A percentile compares a stretch with the other conserved stretches of the same genome.
Conservation (phyloP, 2,797 vertebrate genomes). For the Tapirus indicus region DNA sequence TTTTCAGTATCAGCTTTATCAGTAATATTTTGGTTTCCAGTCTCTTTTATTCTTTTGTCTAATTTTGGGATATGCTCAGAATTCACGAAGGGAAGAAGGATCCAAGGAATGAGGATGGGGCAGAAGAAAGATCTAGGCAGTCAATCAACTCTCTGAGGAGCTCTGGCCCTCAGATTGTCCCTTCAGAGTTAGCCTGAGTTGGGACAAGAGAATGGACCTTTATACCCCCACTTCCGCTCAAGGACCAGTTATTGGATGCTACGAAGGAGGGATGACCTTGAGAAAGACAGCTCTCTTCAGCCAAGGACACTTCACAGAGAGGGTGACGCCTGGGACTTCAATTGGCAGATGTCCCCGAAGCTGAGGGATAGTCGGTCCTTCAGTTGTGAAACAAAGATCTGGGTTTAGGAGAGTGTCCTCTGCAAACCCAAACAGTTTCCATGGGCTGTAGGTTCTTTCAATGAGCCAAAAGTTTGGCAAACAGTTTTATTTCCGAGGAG, state of each 20-base stretch:
- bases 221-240: no score
- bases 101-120: not conserved
- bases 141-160: not conserved
- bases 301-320: not conserved
- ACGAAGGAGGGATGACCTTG: not conserved
- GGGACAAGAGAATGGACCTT: not conserved
- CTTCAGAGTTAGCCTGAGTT: not conserved
- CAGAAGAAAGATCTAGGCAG: not conserved
- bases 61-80: not conserved
- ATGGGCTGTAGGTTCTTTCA: not conserved
- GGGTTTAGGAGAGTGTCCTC: not conserved
- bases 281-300: not conserved
- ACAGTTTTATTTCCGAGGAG: not conserved
- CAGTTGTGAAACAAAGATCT: not conserved
- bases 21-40: not conserved
- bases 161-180: not conserved
- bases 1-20: not conserved
- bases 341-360: not conserved
- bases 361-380: not conserved
- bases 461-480: not conserved
- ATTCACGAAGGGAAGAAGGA: not conserved
- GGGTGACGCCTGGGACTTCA: not conserved
- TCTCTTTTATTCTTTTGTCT: not conserved
- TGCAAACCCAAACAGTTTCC: not conserved
- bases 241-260: not conserved